Evolutionary conservation across 2,888 invertebrate species (phyloP).

Genomic region (Limnephilus auricula): DNA sequence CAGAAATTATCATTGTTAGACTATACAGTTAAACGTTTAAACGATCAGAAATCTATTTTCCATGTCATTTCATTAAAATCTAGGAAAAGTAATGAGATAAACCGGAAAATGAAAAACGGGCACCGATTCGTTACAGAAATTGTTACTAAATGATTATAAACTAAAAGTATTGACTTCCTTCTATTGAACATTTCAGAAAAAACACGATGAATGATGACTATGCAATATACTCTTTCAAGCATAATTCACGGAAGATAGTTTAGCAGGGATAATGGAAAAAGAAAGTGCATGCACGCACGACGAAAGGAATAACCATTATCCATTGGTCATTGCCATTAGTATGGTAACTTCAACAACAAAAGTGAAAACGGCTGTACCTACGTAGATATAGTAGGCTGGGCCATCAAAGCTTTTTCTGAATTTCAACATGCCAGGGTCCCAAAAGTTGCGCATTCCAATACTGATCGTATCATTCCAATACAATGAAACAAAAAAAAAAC

Average conservation of each 20-base stretch:
- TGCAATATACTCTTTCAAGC: background rate
- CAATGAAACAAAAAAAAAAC: too few relatives aligned
- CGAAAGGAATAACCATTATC: background rate
- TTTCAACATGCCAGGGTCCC: background rate
- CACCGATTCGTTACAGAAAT: background rate
- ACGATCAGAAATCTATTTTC: too few relatives aligned
- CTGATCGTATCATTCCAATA: too few relatives aligned
- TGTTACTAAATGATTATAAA: background rate
- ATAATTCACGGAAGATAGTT: background rate
- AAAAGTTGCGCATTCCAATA: background rate
- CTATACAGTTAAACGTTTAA: too few relatives aligned
- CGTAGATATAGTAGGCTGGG: background rate
- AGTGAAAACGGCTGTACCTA: background rate
- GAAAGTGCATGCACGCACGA: background rate
- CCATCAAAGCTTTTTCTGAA: background rate
- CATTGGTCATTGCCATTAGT: background rate
- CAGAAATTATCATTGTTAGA: too few relatives aligned
- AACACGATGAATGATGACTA: background rate
- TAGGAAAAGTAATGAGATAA: too few relatives aligned
- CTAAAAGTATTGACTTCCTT: background rate
- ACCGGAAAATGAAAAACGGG: background rate
- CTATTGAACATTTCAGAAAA: background rate
- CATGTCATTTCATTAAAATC: too few relatives aligned
- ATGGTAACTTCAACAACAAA: background rate
- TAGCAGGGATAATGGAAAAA: background rate